Conservation (phyloP, 1,140 invertebrate species). For the Pseudomyrmex cubaensis region DNA sequence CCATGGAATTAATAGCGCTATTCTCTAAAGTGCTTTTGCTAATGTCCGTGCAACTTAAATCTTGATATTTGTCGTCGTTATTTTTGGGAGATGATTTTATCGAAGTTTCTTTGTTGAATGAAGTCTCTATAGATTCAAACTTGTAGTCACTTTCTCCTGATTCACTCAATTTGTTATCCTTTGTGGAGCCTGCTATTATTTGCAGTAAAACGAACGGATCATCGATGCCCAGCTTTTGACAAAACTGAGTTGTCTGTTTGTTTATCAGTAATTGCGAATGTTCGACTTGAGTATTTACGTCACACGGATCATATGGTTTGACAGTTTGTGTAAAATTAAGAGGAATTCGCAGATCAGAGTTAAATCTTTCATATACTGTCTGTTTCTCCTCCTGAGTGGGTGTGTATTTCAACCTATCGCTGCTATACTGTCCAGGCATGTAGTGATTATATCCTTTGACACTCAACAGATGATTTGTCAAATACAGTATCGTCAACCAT, state of each 20-base stretch:
- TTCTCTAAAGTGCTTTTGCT: conserved; percentile 39
- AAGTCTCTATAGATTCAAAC: conserved; percentile 63
- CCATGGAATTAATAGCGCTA: conserved; percentile 30
- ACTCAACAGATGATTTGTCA: conserved; percentile 95
- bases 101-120: conserved; percentile 64
- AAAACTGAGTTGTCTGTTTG: conserved; percentile 93
- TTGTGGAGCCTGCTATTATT: conserved; percentile 64
- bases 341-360: conserved; percentile 88
- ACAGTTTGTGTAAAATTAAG: conserved; percentile 92
- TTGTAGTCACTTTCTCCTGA: conserved; percentile 57
- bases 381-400: conserved; percentile 91
- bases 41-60: conserved; percentile 33
- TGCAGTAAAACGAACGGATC: conserved; percentile 88
- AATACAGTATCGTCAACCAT: conserved; percentile 95
- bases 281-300: conserved; percentile 77
- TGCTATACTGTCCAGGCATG: conserved; percentile 91
- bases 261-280: conserved; percentile 87
- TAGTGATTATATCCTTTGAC: conserved; percentile 89
- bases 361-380: conserved; percentile 88
- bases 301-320: conserved; percentile 86
- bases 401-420: conserved; percentile 91
- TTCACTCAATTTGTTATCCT: conserved; percentile 56
- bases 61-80: conserved; percentile 36
- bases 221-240: conserved; percentile 91
- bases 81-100: conserved; percentile 62